Evolutionary conservation across 2,888 invertebrate species (phyloP).

Genomic region (Cataglyphis albicans): DNA sequence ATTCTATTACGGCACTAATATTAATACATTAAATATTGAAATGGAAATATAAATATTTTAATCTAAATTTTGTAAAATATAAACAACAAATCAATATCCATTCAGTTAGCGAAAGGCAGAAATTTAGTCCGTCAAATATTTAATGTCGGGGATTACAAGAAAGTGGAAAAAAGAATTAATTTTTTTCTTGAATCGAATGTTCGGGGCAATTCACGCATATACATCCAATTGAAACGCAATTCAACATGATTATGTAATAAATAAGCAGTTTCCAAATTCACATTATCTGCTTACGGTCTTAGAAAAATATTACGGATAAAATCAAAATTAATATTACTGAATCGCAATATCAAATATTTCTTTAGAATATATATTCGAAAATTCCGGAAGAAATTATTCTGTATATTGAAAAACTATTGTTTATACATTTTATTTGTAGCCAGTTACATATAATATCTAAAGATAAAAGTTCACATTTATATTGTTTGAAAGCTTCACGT

Average conservation of each 20-base stretch:
- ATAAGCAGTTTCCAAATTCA: not conserved
- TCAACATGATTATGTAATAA: slow-evolving; percentile 3
- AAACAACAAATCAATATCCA: not conserved
- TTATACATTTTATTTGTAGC: not conserved
- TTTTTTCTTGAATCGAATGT: not conserved
- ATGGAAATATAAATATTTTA: slow-evolving; percentile 8
- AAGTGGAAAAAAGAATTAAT: slow-evolving; percentile 4
- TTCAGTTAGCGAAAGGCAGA: not conserved
- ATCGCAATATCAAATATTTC: not conserved
- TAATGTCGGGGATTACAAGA: not conserved
- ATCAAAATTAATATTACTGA: not conserved
- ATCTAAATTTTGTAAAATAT: not conserved
- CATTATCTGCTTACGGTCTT: not conserved
- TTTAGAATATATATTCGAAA: not conserved
- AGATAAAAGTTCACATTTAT: not conserved
- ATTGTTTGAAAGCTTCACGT: not conserved
- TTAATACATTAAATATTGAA: slow-evolving; percentile 37
- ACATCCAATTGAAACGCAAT: not conserved
- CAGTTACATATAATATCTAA: not conserved
- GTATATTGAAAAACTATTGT: not conserved
- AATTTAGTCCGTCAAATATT: not conserved
- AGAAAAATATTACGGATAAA: not conserved
- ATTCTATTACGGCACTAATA: slow-evolving; percentile 17
- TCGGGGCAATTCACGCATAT: not conserved
- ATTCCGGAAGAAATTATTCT: not conserved